Percentiles rank a stretch among this genome's conserved stretches.
phyloP scores from a whole-genome alignment of 2,888 invertebrate species.

The Sacculina carcini region DNA sequence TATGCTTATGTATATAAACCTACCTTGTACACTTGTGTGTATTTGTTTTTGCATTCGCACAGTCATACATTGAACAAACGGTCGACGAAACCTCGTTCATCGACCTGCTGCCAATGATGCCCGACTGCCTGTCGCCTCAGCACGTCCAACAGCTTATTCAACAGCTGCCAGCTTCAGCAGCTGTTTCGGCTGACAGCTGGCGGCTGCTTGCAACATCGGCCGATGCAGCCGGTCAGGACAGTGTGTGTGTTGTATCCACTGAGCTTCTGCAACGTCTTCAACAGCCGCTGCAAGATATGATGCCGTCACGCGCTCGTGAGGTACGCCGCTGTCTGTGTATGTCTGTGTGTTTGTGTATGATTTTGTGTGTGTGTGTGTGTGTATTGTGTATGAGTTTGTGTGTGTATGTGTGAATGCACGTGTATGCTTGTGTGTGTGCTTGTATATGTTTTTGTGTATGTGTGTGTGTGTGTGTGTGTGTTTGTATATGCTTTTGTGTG shows the following conservation, averaged over 20 bases:
- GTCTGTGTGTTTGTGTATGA: no score
- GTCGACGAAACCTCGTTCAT: conserved; percentile 25
- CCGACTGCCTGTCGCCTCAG: conserved; percentile 46
- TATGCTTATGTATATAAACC: no score
- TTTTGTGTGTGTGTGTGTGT: no score
- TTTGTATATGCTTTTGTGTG: no score
- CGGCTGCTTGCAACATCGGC: conserved; percentile 8
- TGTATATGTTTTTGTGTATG: no score
- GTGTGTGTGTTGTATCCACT: conserved; percentile 27
- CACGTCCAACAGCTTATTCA: conserved; percentile 44
- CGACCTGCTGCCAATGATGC: conserved; percentile 46
- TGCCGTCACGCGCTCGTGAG: conserved; percentile 28
- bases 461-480: no score
- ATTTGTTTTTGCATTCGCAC: conserved; percentile 8
- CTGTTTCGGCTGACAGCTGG: no score
- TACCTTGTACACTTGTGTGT: conserved; percentile 3
- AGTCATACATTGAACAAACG: neutral
- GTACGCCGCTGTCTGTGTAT: no score
- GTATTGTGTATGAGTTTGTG: no score
- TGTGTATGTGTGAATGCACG: no score
- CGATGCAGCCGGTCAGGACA: conserved; percentile 20
- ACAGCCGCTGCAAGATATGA: conserved; percentile 36
- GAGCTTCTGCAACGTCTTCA: conserved; percentile 38
- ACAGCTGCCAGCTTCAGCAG: no score
- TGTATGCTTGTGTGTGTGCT: no score